These are phyloP conservation scores for Idaea straminata DNA, from an alignment of 2,888 invertebrate genomes.

Conservation along the genomic window DNA sequence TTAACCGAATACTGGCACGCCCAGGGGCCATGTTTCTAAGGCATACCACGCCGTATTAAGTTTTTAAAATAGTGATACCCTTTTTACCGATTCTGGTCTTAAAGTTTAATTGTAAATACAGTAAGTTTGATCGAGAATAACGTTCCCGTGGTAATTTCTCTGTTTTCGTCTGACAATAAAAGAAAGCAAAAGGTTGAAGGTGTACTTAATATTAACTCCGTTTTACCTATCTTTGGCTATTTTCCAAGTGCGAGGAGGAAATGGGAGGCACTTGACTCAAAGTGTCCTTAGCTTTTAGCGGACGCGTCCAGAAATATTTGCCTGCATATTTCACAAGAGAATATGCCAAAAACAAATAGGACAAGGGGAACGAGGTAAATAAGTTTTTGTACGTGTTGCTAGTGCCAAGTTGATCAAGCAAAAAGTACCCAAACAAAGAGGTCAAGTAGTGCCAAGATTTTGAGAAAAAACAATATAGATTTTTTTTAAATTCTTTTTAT, in stretches of 20 bases:
- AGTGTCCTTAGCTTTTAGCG: conserved; percentile 10
- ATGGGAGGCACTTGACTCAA: conserved; percentile 17
- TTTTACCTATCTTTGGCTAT: conserved; percentile 35
- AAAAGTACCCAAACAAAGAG: too few relatives aligned
- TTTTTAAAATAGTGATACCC: too few relatives aligned
- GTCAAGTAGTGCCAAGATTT: not conserved
- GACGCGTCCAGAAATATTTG: not conserved
- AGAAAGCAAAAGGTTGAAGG: conserved; percentile 39
- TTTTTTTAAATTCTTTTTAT: too few relatives aligned
- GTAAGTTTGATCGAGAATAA: too few relatives aligned
- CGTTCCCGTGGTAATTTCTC: too few relatives aligned
- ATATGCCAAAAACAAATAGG: not conserved
- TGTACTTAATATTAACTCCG: conserved; percentile 34
- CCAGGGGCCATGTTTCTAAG: too few relatives aligned
- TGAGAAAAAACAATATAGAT: not conserved
- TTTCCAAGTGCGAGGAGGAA: conserved; percentile 28
- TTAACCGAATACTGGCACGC: too few relatives aligned
- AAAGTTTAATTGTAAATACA: too few relatives aligned
- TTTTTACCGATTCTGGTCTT: too few relatives aligned
- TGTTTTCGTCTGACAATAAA: conserved; percentile 27
- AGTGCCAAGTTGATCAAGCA: not conserved
- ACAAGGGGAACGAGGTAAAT: not conserved
- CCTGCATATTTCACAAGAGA: conserved; percentile 12
- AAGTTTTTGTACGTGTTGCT: not conserved
- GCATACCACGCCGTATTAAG: too few relatives aligned